Evolutionary conservation across 2,797 vertebrate genomes (phyloP).

Genomic region (Peromyscus eremicus): DNA sequence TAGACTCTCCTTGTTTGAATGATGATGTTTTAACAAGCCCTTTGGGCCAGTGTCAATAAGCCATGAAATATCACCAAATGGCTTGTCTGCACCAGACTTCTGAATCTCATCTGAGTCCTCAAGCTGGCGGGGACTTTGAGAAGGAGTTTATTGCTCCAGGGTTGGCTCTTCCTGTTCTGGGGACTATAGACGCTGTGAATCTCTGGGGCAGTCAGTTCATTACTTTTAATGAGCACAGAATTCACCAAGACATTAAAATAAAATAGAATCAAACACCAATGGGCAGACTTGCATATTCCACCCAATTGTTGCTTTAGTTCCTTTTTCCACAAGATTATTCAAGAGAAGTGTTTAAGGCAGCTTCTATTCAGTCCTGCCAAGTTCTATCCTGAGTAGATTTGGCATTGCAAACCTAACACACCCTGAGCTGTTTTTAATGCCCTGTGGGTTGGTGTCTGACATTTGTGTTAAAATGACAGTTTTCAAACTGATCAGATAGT

Average conservation of each 20-base stretch:
- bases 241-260: slow-evolving; percentile 73
- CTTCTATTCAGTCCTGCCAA: slow-evolving; percentile 60
- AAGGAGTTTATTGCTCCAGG: not conserved
- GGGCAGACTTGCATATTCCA: slow-evolving; percentile 61
- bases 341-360: slow-evolving; percentile 56
- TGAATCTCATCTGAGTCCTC: not conserved
- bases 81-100: slow-evolving; percentile 24
- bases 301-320: slow-evolving; percentile 76
- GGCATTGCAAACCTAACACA: slow-evolving; percentile 67
- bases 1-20: slow-evolving; percentile 34
- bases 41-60: slow-evolving; percentile 59
- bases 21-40: slow-evolving; percentile 64
- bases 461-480: slow-evolving; percentile 72
- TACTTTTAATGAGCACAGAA: slow-evolving; percentile 79
- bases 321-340: slow-evolving; percentile 75
- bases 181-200: not conserved
- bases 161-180: not conserved
- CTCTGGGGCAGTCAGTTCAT: slow-evolving; percentile 56
- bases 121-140: not conserved
- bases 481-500: slow-evolving; percentile 12
- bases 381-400: slow-evolving; percentile 71
- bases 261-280: slow-evolving; percentile 68
- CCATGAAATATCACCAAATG: slow-evolving; percentile 52
- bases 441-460: slow-evolving; percentile 53
- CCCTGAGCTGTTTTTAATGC: slow-evolving; percentile 63